Evolutionary conservation across 2,113 vertebrate species (phyloP).

Genomic region (Xiphophorus couchianus): DNA sequence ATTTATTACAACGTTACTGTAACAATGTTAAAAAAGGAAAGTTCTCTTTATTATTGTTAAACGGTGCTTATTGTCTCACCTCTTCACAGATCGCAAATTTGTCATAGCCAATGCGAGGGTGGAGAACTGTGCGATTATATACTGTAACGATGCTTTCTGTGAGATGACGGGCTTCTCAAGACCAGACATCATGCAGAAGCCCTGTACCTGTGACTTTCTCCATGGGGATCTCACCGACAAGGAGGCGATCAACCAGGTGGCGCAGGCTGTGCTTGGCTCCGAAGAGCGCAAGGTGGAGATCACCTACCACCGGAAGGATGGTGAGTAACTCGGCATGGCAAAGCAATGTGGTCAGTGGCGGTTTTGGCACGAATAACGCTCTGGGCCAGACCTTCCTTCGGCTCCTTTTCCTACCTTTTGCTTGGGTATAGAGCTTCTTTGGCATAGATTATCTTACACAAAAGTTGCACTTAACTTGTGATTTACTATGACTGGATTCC

Average conservation of each 20-base stretch:
- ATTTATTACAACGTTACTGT: neutral
- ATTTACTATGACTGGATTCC: neutral
- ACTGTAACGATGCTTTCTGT: constrained; percentile 98
- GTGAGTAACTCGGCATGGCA: constrained; percentile 79
- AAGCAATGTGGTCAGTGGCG: neutral
- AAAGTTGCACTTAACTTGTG: neutral
- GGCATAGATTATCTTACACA: neutral
- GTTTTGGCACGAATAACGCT: neutral
- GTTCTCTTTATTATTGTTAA: neutral
- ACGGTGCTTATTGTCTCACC: constrained; percentile 51
- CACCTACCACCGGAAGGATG: constrained; percentile 97
- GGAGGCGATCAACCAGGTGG: constrained; percentile 91
- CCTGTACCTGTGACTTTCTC: constrained; percentile 97
- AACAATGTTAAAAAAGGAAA: neutral
- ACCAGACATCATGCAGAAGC: constrained; percentile 98
- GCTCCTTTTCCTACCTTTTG: too few species aligned
- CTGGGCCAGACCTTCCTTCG: neutral
- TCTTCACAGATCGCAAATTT: constrained; percentile 95
- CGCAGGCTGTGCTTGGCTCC: constrained; percentile 91
- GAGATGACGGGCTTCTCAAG: constrained; percentile 99
- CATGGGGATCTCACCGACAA: constrained; percentile 92
- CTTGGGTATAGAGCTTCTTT: neutral
- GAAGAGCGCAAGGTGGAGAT: constrained; percentile 97
- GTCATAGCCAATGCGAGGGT: constrained; percentile 98
- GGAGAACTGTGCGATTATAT: constrained; percentile 98